phyloP scores from a whole-genome alignment of 2,888 invertebrate genomes.

The Doris montereyensis region DNA sequence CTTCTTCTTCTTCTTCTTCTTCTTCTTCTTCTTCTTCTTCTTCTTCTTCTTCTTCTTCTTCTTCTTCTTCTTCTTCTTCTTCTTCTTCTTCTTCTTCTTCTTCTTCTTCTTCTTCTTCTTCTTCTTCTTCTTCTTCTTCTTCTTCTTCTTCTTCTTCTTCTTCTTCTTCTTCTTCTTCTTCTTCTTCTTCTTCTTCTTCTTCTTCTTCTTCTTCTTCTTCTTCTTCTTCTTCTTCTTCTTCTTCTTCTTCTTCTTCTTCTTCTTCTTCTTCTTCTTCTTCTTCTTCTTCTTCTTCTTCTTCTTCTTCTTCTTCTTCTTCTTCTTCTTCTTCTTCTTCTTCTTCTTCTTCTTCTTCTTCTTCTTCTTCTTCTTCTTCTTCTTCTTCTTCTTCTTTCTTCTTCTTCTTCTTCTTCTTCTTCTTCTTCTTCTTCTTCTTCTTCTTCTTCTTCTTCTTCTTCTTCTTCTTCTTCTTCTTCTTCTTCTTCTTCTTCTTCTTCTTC shows the following conservation, averaged over 20 bases:
- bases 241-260: constrained; percentile 1
- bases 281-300: constrained; percentile 6
- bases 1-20: constrained; percentile 35
- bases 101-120: too few relatives aligned
- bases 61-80: too few relatives aligned
- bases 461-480: constrained; percentile 8
- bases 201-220: background rate
- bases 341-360: background rate
- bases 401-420: constrained; percentile 39
- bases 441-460: background rate
- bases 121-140: too few relatives aligned
- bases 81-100: too few relatives aligned
- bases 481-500: constrained; percentile 6
- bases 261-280: constrained; percentile 13
- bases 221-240: background rate
- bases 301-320: background rate
- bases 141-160: too few relatives aligned
- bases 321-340: background rate
- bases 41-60: too few relatives aligned
- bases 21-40: constrained; percentile 35
- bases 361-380: background rate
- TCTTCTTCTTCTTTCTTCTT: background rate
- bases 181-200: constrained; percentile 5
- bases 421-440: background rate
- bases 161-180: too few relatives aligned